phyloP scores from a whole-genome alignment of 2,113 vertebrate species.

The Callospermophilus lateralis region DNA sequence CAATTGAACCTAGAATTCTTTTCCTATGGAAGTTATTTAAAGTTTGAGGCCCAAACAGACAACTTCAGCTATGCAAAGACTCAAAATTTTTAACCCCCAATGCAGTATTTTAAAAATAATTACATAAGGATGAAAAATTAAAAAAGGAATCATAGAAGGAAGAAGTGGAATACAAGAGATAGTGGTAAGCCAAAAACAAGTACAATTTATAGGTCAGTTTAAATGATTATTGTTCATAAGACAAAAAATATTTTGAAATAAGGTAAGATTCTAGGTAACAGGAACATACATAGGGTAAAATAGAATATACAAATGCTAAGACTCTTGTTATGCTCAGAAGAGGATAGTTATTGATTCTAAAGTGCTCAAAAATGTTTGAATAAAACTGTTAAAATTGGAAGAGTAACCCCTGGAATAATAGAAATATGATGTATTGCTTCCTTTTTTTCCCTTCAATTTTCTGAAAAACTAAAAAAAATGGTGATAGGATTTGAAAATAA shows the following conservation, averaged over 20 bases:
- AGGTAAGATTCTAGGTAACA: neutral
- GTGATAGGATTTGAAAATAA: conserved; percentile 37
- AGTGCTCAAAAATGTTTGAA: neutral
- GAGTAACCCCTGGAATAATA: neutral
- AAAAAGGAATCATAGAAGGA: neutral
- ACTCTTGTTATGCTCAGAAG: neutral
- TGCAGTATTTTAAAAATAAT: neutral
- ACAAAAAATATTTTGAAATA: neutral
- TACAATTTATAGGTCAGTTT: neutral
- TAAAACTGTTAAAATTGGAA: conserved; percentile 14
- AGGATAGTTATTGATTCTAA: neutral
- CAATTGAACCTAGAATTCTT: neutral
- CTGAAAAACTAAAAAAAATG: conserved; percentile 40
- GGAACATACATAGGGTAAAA: neutral
- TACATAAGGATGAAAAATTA: neutral
- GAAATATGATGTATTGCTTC: neutral
- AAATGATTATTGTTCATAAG: neutral
- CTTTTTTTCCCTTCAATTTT: neutral
- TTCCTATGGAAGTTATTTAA: neutral
- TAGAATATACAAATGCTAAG: neutral
- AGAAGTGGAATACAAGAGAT: neutral
- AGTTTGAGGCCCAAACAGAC: neutral
- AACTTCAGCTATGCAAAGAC: neutral
- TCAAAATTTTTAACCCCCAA: neutral
- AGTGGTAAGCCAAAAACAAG: neutral